A percentile compares a stretch with the other conserved stretches of the same genome.
phyloP scores from a whole-genome alignment of 2,113 vertebrate species.

The Nyctibius bracteatus region DNA sequence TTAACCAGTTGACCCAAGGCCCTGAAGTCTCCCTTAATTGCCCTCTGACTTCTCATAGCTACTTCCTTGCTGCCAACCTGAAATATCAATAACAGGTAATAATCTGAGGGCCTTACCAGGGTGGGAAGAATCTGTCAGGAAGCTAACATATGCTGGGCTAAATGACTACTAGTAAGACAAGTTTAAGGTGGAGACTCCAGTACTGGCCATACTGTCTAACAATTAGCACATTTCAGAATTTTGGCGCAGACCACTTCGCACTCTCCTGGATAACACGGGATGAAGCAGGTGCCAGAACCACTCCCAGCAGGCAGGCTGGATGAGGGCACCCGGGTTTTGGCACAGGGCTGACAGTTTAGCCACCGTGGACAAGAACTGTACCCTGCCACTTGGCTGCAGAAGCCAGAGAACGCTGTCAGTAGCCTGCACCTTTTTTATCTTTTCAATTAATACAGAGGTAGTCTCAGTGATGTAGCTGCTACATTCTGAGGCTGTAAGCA shows the following conservation, averaged over 20 bases:
- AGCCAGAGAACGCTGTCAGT: neutral
- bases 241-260: neutral
- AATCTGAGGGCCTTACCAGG: no score
- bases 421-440: neutral
- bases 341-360: neutral
- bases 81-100: no score
- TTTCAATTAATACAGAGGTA: neutral
- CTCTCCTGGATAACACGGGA: neutral
- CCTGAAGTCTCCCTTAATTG: no score
- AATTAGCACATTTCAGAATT: slow-evolving; percentile 19
- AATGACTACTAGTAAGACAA: neutral
- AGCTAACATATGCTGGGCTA: neutral
- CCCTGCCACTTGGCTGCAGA: neutral
- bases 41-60: no score
- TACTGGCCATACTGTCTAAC: neutral
- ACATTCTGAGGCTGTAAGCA: neutral
- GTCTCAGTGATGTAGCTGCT: neutral
- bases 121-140: neutral
- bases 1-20: no score
- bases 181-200: neutral
- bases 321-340: neutral
- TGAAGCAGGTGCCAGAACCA: neutral
- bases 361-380: neutral
- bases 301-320: slow-evolving; percentile 3
- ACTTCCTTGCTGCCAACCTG: no score